These are phyloP conservation scores for Ibidorhyncha struthersii DNA, from an alignment of 2,113 vertebrate genomes.

Conservation along the genomic window DNA sequence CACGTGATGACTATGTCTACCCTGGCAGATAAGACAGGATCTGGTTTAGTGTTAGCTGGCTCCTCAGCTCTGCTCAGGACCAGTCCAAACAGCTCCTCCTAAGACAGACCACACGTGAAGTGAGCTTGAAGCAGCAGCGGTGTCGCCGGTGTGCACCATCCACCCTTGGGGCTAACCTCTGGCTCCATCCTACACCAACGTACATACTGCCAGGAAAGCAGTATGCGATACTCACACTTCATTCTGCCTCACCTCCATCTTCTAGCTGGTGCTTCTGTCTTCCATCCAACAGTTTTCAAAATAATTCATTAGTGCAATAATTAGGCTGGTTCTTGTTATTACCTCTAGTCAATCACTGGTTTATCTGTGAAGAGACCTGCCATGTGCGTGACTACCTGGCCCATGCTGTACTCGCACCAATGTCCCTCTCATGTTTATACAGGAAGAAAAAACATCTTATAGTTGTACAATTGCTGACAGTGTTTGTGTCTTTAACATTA, in stretches of 20 bases:
- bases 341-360: background rate
- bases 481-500: background rate
- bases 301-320: background rate
- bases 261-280: background rate
- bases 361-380: background rate
- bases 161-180: rapidly evolving
- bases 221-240: background rate
- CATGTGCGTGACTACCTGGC: background rate
- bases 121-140: background rate
- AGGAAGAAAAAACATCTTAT: background rate
- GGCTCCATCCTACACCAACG: background rate
- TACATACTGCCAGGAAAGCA: rapidly evolving
- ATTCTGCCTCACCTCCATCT: background rate
- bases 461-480: background rate
- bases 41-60: background rate
- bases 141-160: rapidly evolving
- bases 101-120: rapidly evolving
- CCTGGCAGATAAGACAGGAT: background rate
- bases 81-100: background rate
- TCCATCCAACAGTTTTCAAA: background rate
- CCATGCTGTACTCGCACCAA: background rate
- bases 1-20: rapidly evolving
- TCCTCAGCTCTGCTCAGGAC: background rate
- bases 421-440: background rate
- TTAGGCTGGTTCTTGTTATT: background rate